phyloP scores from a whole-genome alignment of 1,140 invertebrate species.

The Drosophila ogumai region DNA sequence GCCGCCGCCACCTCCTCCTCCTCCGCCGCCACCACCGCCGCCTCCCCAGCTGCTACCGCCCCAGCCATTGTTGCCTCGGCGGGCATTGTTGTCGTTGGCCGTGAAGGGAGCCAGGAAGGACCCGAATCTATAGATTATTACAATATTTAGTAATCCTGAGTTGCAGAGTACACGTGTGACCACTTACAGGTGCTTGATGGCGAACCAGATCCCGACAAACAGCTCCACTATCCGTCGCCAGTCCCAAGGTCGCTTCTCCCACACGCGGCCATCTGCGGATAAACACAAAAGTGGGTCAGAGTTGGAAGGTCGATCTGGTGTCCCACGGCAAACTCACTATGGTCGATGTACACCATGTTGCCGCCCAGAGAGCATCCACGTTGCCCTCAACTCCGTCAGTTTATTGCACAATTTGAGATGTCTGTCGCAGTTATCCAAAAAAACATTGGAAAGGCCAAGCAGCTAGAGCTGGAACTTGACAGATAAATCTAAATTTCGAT shows the following conservation, averaged over 20 bases:
- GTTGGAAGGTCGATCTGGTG: neutral
- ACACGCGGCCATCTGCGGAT: conserved; percentile 68
- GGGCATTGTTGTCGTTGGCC: conserved; percentile 27
- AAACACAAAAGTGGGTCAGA: neutral
- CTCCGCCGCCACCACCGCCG: conserved; percentile 16
- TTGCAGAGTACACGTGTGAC: no score
- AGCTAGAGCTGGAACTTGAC: neutral
- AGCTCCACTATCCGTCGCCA: conserved; percentile 60
- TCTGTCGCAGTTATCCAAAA: neutral
- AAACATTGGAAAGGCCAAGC: conserved; percentile 1
- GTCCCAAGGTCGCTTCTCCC: conserved; percentile 75
- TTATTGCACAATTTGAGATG: neutral
- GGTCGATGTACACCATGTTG: conserved; percentile 57
- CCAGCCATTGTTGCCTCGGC: conserved; percentile 48
- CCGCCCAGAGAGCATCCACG: conserved; percentile 1
- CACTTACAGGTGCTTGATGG: conserved; percentile 66
- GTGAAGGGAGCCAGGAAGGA: conserved; percentile 66
- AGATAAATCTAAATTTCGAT: neutral
- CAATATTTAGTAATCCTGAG: neutral
- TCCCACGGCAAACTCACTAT: conserved; percentile 29
- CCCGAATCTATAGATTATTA: conserved; percentile 33
- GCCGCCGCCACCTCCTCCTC: conserved; percentile 44
- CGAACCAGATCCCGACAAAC: conserved; percentile 60
- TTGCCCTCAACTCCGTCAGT: neutral
- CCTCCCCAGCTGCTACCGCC: conserved; percentile 23